A percentile compares a stretch with the other conserved stretches of the same genome.
Conservation (phyloP, 2,797 vertebrate genomes). For the Pelochelys cantorii region DNA sequence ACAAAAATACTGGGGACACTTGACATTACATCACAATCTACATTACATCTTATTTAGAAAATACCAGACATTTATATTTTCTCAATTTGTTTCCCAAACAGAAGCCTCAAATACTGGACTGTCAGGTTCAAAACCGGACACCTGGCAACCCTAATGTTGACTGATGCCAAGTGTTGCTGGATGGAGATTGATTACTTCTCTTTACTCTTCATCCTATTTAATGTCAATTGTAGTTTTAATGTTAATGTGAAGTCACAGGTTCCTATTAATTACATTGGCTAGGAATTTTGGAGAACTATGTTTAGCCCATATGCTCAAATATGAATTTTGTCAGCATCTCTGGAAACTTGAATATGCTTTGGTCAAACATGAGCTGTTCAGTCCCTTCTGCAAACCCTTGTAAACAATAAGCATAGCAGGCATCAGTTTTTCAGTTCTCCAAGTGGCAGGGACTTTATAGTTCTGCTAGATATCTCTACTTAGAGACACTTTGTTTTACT, state of each 20-base stretch:
- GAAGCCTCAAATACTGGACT: no score
- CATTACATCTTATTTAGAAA: no score
- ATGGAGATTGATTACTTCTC: neutral
- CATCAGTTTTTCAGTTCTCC: neutral
- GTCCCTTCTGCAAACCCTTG: neutral
- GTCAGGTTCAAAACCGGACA: no score
- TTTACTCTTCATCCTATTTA: neutral
- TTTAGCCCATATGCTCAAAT: neutral
- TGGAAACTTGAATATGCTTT: constrained; percentile 7
- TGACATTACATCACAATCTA: no score
- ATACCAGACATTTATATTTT: no score
- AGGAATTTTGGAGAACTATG: neutral
- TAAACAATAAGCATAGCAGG: neutral
- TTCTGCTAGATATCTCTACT: neutral
- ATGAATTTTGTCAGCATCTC: neutral
- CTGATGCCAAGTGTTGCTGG: neutral
- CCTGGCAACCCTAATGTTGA: neutral
- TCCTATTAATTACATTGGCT: neutral
- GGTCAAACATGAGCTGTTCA: constrained; percentile 20
- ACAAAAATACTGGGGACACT: no score
- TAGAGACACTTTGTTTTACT: neutral
- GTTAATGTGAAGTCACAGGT: neutral
- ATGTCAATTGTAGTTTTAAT: neutral
- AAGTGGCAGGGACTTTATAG: constrained; percentile 2
- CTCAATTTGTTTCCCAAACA: no score